Base-by-base conservation (phyloP, 2,797 vertebrate genomes). In the Scarus forsteni region DNA sequence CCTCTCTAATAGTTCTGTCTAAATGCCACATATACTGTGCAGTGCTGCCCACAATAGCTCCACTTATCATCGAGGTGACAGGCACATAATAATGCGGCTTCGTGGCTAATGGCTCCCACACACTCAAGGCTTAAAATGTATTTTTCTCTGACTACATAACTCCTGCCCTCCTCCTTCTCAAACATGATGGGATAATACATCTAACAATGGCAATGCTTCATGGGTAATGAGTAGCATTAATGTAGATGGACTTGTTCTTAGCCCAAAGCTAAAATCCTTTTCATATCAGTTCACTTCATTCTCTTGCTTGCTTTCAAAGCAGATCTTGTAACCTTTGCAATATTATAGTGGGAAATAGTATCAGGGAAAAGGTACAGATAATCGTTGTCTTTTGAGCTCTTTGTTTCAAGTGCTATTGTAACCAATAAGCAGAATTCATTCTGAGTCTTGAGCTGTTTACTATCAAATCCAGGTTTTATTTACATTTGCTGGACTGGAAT, bases 11-110 rank as follows among this genome's bases (percentile, higher is more conserved):
- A 64, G 62, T 73, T 83, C 57, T 51, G 73, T 80, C 70, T 60
- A 81, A 89, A 86, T 48, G 62, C 53, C 62, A 80, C 62, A 84
- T 84, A 70, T 73, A 70, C 76, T 61, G 64, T 53, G 63, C 64
- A 45, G 60, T n/a, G 52, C 81, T 72, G 83, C 87, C 72, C 77
- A 89, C 84, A 88, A 76, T 66, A 79, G 81, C 70, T 79, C 77
- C 81, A 91, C 90, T 90, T 84, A 83, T 89, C 85, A 89, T 39
- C 8, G 74, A 87, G 81, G 74, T 90, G 90, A 89, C 89, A 89
- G 81, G 79, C 84, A 82, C 85, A 90, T 89, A 92, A 92, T 91
- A 88, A 87, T 81, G 77, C 75, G 78, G 80, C 83, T 86, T 54
- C 83, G 61, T 79, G 75, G 83, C 79, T 86, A 88, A 90, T 88